Base-by-base conservation (phyloP, 2,888 invertebrate genomes). In the Leptodirus hochenwartii region DNA sequence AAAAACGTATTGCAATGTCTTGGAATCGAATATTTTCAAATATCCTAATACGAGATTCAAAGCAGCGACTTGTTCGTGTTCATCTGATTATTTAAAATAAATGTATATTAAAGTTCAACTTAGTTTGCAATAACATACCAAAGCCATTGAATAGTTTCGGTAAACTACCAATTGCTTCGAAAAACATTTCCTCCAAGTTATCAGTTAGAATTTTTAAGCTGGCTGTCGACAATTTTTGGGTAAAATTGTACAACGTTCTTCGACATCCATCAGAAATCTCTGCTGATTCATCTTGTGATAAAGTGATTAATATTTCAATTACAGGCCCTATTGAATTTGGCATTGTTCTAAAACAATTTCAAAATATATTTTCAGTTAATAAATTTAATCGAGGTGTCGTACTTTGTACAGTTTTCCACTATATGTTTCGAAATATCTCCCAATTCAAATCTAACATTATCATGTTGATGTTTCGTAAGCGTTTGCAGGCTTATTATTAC, bases 31-130 rank as follows among this genome's bases (percentile, higher is more conserved):
- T 29, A 71, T 51, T 29, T 56, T 51, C 8, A 80, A 44, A 49
- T 79, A 77, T 3, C 79, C 80, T 37, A 67, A 62, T 1, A 81
- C 41, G 27, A 74, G 62, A 43, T 69, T 65, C 26, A 82, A 49
- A 4, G 65, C 62, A 0, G 65, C 54, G 14, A 69, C 46, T 47
- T 79, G 78, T 39, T 69, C 62, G 2, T 43, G 47, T 15, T 67
- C 62, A 41, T 76, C 77, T 65, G 48, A 4, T 44, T 45, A 28
- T 17, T 28, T 15, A 31, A 3, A 17, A 31, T 17, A 15, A 20
- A 17, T 6, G 22, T 6, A 6, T 22, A n/a, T 22, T 16, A 12
- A 22, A 23, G 3, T 29, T 22, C 9, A 4, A 27, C 10, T 27
- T 17, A 17, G 17, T 16, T 15, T 22, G 24, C 4, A 15, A 11